phyloP scores from a whole-genome alignment of 2,797 vertebrate species.

The Prunella strophiata region DNA sequence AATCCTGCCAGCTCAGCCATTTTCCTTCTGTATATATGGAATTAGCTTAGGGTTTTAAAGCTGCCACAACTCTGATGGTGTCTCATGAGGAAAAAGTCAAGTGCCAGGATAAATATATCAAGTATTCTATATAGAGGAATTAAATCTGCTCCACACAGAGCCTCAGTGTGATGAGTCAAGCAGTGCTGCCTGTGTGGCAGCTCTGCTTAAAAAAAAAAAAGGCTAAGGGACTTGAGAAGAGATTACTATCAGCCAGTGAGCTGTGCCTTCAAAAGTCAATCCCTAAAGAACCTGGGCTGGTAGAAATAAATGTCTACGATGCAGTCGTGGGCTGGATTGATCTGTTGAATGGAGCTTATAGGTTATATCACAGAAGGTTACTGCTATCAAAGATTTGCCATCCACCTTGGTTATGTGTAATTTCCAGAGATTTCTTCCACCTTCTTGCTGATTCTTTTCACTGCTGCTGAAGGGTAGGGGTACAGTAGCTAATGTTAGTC shows the following conservation, averaged over 20 bases:
- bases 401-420: not conserved
- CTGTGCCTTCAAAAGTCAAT: slow-evolving; percentile 31
- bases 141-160: slow-evolving; percentile 38
- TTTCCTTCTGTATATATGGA: slow-evolving; percentile 40
- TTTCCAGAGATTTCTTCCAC: not conserved
- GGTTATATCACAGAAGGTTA: not conserved
- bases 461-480: not conserved
- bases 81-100: slow-evolving; percentile 60
- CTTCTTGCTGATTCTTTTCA: not conserved
- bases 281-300: not conserved
- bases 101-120: slow-evolving; percentile 57
- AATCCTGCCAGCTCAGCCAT: slow-evolving; percentile 45
- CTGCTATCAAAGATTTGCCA: not conserved
- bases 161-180: slow-evolving; percentile 47
- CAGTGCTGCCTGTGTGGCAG: slow-evolving; percentile 7
- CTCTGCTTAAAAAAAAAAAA: not conserved
- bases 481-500: not conserved
- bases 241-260: slow-evolving; percentile 28
- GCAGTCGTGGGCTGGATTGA: not conserved
- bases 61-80: slow-evolving; percentile 2
- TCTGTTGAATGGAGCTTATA: not conserved
- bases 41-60: slow-evolving; percentile 53
- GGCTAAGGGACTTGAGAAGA: not conserved
- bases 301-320: not conserved
- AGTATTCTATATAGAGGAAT: slow-evolving; percentile 45